A percentile compares a stretch with the other conserved stretches of the same genome.
phyloP scores from a whole-genome alignment of 2,888 invertebrate species.

The Drosophila dives region DNA sequence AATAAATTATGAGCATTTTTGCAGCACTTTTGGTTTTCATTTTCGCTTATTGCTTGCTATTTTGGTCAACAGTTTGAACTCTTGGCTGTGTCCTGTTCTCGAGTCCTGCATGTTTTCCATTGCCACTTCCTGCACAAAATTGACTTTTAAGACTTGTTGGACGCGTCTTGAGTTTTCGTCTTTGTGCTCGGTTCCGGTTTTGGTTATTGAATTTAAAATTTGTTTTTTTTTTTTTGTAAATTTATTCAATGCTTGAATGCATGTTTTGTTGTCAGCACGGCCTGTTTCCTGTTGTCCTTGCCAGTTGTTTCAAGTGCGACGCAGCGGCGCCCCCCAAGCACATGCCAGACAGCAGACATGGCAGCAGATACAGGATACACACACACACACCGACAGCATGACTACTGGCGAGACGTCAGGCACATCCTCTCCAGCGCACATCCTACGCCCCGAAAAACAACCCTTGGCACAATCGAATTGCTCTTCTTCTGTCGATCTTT shows the following conservation, averaged over 20 bases:
- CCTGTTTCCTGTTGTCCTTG: constrained; percentile 53
- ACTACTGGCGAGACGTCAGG: constrained; percentile 35
- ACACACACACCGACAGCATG: constrained; percentile 21
- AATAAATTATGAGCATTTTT: constrained; percentile 69
- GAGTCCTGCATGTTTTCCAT: constrained; percentile 16
- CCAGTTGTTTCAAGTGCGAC: constrained; percentile 54
- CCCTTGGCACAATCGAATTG: constrained; percentile 64
- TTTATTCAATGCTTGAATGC: constrained; percentile 57
- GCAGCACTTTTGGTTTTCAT: constrained; percentile 32
- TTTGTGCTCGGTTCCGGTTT: constrained; percentile 35
- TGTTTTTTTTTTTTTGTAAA: constrained; percentile 37
- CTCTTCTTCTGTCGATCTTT: constrained; percentile 25
- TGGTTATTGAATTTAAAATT: constrained; percentile 68
- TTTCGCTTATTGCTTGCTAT: constrained; percentile 21
- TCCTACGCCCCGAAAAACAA: constrained; percentile 56
- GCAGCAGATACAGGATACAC: constrained; percentile 24
- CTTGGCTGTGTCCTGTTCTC: constrained; percentile 25
- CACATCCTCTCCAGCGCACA: constrained; percentile 34
- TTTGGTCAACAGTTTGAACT: constrained; percentile 39
- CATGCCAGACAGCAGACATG: constrained; percentile 44
- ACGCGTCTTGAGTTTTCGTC: constrained; percentile 10
- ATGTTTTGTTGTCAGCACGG: constrained; percentile 54
- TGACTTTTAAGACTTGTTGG: constrained; percentile 29
- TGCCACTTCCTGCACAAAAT: constrained; percentile 43
- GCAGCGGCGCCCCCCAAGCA: constrained; percentile 36